Base-by-base conservation (phyloP, 1,140 invertebrate species). In the Yoshiicerus persimilis region DNA sequence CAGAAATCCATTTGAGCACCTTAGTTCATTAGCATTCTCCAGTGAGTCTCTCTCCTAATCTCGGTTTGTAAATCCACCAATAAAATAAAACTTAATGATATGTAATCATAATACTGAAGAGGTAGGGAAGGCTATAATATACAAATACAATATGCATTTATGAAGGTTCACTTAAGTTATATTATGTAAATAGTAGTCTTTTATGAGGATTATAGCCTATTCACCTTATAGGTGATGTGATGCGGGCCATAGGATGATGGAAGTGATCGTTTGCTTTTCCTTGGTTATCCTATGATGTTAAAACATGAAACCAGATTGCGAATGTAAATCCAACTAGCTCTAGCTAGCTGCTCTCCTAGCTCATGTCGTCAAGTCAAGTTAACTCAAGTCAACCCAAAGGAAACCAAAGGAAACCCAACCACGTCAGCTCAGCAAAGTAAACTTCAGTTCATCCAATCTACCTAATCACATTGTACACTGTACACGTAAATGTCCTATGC, bases 11-110 rank as follows among this genome's bases (percentile, higher is more conserved):
- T 80, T 80, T 80, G 75, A 80, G 32, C 32, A 80, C 75, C 75
- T 80, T 80, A n/a, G 75, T 80, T 80, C 75, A 80, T 80, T 80
- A 80, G 75, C 75, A 80, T 80, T 80, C 75, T 80, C 30, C 32
- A 80, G 75, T 34, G 10, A 16, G 66, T 27, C 30, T 30, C 32
- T 80, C 9, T 34, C 32, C 75, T 80, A 80, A 80, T 80, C 66
- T 70, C 30, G 32, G 20, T 38, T 38, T 38, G 30, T 38, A 80
- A 80, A 80, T 80, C 34, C 75, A n/a, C 75, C 34, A 80, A 80
- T 80, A 80, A 80, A 80, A 80, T 80, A 38, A 80, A 80, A 80
- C 16, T 80, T 80, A 80, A 80, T 80, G 75, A 80, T 34, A 80
- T 80, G 75, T 80, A 80, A 80, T 80, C 75, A 80, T 80, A 80